Percentiles rank a stretch among this genome's conserved stretches.
These are phyloP conservation scores for Upupa epops DNA, from an alignment of 2,113 vertebrate species.

Conservation along the genomic window DNA sequence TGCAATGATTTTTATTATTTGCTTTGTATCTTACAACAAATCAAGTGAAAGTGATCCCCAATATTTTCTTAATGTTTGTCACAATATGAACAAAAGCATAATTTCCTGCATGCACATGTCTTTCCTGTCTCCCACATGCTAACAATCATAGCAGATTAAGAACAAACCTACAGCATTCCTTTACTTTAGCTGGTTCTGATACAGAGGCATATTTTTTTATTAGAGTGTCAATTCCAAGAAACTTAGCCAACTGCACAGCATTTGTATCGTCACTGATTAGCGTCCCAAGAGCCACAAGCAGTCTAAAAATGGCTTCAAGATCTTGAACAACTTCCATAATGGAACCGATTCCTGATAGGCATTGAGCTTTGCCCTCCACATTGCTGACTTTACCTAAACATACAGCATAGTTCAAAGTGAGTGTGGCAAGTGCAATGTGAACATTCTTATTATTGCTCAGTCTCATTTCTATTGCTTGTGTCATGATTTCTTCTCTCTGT, in stretches of 20 bases:
- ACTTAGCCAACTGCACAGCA: conserved; percentile 91
- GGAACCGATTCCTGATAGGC: conserved; percentile 92
- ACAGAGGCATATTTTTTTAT: conserved; percentile 90
- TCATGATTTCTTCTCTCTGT: conserved; percentile 88
- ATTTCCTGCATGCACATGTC: conserved; percentile 30
- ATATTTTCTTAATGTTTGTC: conserved; percentile 51
- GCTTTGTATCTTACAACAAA: background rate
- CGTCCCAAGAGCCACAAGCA: conserved; percentile 95
- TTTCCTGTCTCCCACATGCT: background rate
- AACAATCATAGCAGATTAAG: conserved; percentile 85
- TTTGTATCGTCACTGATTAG: conserved; percentile 87
- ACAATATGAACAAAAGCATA: conserved; percentile 46
- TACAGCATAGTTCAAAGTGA: conserved; percentile 92
- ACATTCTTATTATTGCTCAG: conserved; percentile 90
- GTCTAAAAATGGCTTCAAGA: conserved; percentile 93
- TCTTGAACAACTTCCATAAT: conserved; percentile 93
- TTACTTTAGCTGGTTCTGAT: conserved; percentile 92
- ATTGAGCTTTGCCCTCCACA: conserved; percentile 95
- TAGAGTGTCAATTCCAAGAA: conserved; percentile 90
- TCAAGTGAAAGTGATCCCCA: conserved; percentile 65
- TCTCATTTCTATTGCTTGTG: conserved; percentile 87
- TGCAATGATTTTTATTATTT: conserved; percentile 76
- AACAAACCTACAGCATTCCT: conserved; percentile 92
- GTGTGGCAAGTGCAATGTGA: conserved; percentile 92
- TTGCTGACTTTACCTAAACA: conserved; percentile 86